Evolutionary conservation across 2,888 invertebrate species (phyloP).

Genomic region (Callinectes sapidus): DNA sequence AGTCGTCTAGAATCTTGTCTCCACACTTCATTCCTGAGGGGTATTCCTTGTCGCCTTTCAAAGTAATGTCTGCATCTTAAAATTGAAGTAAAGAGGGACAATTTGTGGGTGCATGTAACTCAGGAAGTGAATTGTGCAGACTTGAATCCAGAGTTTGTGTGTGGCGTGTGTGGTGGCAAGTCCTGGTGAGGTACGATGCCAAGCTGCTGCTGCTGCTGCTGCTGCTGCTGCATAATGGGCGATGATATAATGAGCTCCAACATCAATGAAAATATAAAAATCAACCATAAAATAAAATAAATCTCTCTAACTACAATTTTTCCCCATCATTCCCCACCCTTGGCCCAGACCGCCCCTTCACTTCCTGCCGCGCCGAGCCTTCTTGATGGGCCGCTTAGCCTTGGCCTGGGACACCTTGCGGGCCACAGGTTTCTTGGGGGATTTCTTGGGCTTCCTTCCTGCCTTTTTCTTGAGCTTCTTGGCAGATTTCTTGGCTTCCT

Average conservation of each 20-base stretch:
- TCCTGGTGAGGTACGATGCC: neutral
- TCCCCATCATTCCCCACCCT: neutral
- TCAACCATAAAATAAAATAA: slow-evolving; percentile 12
- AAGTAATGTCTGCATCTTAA: neutral
- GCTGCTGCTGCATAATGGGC: slow-evolving; percentile 19
- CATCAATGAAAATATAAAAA: slow-evolving; percentile 12
- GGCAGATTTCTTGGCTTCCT: slow-evolving; percentile 73
- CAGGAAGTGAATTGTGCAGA: neutral
- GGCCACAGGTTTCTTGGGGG: slow-evolving; percentile 72
- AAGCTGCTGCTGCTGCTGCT: neutral
- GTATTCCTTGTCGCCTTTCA: neutral
- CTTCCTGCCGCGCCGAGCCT: slow-evolving; percentile 50
- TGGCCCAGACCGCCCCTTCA: neutral
- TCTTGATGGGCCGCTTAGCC: slow-evolving; percentile 69
- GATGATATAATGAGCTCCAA: slow-evolving; percentile 26
- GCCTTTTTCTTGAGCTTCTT: slow-evolving; percentile 71
- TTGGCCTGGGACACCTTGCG: slow-evolving; percentile 73
- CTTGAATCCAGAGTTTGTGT: neutral
- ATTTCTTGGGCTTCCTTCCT: slow-evolving; percentile 66
- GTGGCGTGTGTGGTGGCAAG: neutral
- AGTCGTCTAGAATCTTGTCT: neutral
- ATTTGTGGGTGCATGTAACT: neutral
- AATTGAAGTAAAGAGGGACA: neutral
- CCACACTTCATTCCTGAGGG: neutral
- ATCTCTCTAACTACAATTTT: neutral